Percentiles rank a stretch among this genome's conserved stretches.
Evolutionary conservation across 2,113 vertebrate species (phyloP).

Genomic region (Sardina pilchardus): DNA sequence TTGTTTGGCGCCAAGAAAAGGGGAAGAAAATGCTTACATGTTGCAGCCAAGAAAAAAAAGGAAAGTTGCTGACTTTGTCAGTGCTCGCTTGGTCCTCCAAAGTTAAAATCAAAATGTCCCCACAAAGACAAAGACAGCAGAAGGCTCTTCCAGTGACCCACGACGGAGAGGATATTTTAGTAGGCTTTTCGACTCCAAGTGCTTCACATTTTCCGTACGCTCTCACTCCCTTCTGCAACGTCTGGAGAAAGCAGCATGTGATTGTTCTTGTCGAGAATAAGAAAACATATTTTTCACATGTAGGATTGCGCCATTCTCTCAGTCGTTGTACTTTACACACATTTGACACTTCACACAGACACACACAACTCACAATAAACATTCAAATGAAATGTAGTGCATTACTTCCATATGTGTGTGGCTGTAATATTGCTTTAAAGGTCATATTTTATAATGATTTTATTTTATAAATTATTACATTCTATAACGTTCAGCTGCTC

Average conservation of each 20-base stretch:
- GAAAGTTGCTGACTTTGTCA: conserved; percentile 9
- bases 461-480: too few relatives aligned
- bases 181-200: conserved; percentile 52
- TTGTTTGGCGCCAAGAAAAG: neutral
- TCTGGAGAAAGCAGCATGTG: conserved; percentile 55
- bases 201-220: conserved; percentile 69
- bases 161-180: neutral
- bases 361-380: neutral
- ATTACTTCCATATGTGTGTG: too few relatives aligned
- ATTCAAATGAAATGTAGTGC: too few relatives aligned
- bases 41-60: conserved; percentile 2
- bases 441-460: too few relatives aligned
- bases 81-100: neutral
- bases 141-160: neutral
- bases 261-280: conserved; percentile 49
- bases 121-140: neutral
- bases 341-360: neutral
- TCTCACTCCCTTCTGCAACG: conserved; percentile 53
- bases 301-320: neutral
- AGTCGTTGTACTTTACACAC: neutral
- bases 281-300: neutral
- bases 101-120: neutral
- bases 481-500: too few relatives aligned
- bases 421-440: too few relatives aligned
- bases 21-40: neutral